phyloP scores from a whole-genome alignment of 2,888 invertebrate genomes.

The Athripsodes cinereus region DNA sequence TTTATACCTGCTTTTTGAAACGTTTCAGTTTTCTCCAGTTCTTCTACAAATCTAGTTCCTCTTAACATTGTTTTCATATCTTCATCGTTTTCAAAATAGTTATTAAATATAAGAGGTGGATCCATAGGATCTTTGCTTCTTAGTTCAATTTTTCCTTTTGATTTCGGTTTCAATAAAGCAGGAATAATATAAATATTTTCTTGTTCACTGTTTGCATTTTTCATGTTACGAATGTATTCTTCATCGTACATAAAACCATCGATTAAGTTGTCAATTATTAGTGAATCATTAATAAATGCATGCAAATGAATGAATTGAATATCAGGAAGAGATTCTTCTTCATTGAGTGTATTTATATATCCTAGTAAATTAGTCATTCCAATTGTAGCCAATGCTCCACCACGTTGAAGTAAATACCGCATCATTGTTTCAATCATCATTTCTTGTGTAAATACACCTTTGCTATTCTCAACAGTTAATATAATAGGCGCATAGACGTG shows the following conservation, averaged over 20 bases:
- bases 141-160: slow-evolving; percentile 60
- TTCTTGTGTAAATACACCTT: slow-evolving; percentile 20
- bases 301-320: slow-evolving; percentile 31
- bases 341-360: slow-evolving; percentile 22
- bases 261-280: not conserved
- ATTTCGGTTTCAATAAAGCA: slow-evolving; percentile 59
- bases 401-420: not conserved
- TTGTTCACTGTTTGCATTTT: slow-evolving; percentile 24
- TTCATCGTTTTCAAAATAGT: slow-evolving; percentile 47
- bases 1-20: slow-evolving; percentile 36
- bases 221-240: slow-evolving; percentile 31
- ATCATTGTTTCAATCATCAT: not conserved
- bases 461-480: slow-evolving; percentile 31
- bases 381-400: not conserved
- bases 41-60: slow-evolving; percentile 35
- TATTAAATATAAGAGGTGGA: slow-evolving; percentile 51
- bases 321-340: slow-evolving; percentile 2
- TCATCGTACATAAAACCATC: slow-evolving; percentile 31
- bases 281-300: slow-evolving; percentile 23
- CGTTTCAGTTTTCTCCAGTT: slow-evolving; percentile 37
- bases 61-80: slow-evolving; percentile 43
- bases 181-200: slow-evolving; percentile 40
- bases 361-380: slow-evolving; percentile 27
- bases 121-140: slow-evolving; percentile 59
- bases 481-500: slow-evolving; percentile 42